These are phyloP conservation scores for Gila orcuttii DNA, from an alignment of 2,113 vertebrate genomes.

Conservation along the genomic window DNA sequence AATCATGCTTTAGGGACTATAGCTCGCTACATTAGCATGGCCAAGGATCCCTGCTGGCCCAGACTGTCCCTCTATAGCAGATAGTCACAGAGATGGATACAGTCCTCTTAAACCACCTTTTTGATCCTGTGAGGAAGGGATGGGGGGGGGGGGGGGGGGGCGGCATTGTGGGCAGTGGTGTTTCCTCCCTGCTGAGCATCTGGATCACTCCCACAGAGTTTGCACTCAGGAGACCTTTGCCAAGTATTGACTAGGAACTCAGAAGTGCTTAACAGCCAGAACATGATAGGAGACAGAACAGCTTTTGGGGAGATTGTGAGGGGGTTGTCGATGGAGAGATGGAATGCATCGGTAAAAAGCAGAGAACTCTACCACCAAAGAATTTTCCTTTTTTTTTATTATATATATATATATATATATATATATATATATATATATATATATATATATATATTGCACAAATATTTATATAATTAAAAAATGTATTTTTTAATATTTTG, in stretches of 20 bases:
- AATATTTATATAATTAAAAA: too few relatives aligned
- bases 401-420: too few relatives aligned
- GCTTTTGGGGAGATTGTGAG: slow-evolving; percentile 63
- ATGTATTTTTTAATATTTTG: too few relatives aligned
- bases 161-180: slow-evolving; percentile 39
- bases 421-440: too few relatives aligned
- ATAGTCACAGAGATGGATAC: slow-evolving; percentile 39
- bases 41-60: slow-evolving; percentile 29
- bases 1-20: slow-evolving; percentile 42
- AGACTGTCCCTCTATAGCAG: background rate
- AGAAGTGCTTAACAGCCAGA: slow-evolving; percentile 68
- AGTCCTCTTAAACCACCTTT: slow-evolving; percentile 55
- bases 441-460: too few relatives aligned
- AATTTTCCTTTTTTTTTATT: background rate
- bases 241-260: slow-evolving; percentile 64
- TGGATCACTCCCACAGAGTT: slow-evolving; percentile 57
- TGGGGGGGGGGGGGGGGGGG: too few relatives aligned
- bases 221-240: slow-evolving; percentile 62
- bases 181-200: slow-evolving; percentile 64
- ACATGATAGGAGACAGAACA: slow-evolving; percentile 65
- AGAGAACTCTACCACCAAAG: background rate
- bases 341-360: slow-evolving; percentile 16
- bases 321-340: slow-evolving; percentile 43
- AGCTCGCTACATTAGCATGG: slow-evolving; percentile 39
- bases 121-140: slow-evolving; percentile 54